Evolutionary conservation across 2,888 invertebrate genomes (phyloP).

Genomic region (Agriotes lineatus): DNA sequence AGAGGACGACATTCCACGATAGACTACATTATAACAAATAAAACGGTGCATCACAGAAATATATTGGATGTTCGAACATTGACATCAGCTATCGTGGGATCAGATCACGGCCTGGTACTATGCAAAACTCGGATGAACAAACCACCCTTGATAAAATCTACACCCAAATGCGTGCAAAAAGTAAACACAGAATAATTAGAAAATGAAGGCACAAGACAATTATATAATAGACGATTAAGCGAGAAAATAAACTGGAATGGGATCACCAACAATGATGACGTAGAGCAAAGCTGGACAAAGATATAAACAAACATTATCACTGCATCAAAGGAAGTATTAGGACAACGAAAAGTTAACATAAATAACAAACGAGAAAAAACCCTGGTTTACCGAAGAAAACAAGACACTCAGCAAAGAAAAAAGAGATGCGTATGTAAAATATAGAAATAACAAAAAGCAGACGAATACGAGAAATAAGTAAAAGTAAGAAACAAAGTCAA

Average conservation of each 20-base stretch:
- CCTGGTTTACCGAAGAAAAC: background rate
- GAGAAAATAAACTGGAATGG: background rate
- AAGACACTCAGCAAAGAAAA: background rate
- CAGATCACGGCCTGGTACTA: background rate
- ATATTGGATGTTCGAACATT: background rate
- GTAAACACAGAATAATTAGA: no score
- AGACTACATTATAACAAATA: background rate
- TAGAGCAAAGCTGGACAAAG: background rate
- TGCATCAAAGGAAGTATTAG: background rate
- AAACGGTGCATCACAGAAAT: background rate
- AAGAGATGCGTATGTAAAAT: background rate
- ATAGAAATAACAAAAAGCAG: background rate
- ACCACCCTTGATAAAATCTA: background rate
- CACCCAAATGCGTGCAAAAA: conserved; percentile 1
- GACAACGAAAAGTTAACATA: background rate
- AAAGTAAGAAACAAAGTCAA: background rate
- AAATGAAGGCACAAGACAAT: no score
- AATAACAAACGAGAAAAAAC: background rate
- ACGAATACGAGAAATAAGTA: background rate
- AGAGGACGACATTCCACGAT: background rate
- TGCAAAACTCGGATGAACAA: background rate
- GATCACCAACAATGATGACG: background rate
- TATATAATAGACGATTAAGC: background rate
- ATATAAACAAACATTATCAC: background rate
- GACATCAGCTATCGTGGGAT: background rate